Evolutionary conservation across 23 tunicate species (phyloP).

Genomic region (Styela clava): DNA sequence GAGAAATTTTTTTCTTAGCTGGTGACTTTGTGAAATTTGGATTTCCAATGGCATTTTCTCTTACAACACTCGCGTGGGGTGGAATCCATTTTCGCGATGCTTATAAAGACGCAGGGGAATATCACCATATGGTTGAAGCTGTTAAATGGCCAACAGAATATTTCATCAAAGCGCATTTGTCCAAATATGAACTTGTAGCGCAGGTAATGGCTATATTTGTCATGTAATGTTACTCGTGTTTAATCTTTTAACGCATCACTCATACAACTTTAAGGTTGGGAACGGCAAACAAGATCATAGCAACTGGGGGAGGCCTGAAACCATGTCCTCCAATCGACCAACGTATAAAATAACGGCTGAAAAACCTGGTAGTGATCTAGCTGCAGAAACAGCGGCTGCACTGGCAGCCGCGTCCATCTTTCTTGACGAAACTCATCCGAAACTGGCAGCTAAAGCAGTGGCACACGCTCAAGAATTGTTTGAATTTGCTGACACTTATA

Average conservation of each 20-base stretch:
- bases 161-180: conserved; percentile 78
- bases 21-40: conserved; percentile 94
- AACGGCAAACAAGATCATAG: conserved; percentile 28
- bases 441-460: conserved; percentile 2
- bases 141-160: conserved; percentile 96
- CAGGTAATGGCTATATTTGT: background rate
- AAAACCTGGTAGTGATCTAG: conserved; percentile 68
- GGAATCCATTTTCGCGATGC: conserved; percentile 70
- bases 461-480: conserved; percentile 67
- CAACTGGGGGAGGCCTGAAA: conserved; percentile 67
- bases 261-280: conserved; percentile 55
- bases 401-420: conserved; percentile 75
- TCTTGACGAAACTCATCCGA: conserved; percentile 13
- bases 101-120: conserved; percentile 71
- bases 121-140: conserved; percentile 34
- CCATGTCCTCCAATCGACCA: conserved; percentile 38
- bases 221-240: too few species aligned
- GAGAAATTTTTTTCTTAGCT: too few species aligned
- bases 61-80: conserved; percentile 97
- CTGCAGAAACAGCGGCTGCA: conserved; percentile 75
- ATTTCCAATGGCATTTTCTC: conserved; percentile 97
- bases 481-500: conserved; percentile 60
- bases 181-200: conserved; percentile 65
- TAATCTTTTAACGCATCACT: too few species aligned
- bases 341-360: conserved; percentile 34